Evolutionary conservation across 2,888 invertebrate genomes (phyloP).

Genomic region (Platycheirus albimanus): DNA sequence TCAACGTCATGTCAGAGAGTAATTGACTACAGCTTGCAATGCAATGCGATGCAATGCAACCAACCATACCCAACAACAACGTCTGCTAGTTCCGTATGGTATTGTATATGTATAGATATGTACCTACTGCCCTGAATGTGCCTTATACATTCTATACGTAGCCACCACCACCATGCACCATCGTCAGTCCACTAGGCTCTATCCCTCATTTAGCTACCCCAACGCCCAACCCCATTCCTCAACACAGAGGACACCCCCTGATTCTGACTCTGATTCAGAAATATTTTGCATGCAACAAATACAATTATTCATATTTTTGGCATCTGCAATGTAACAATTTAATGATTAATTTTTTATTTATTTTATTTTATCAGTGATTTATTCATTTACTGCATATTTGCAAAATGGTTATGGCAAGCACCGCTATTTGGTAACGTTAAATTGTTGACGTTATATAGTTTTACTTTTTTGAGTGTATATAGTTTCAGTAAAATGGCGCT

Average conservation of each 20-base stretch:
- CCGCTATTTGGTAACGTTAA: conserved; percentile 51
- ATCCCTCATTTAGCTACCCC: too few relatives aligned
- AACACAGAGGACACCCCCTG: neutral
- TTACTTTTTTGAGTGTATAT: neutral
- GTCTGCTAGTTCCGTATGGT: too few relatives aligned
- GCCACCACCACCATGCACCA: neutral
- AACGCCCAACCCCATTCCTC: neutral
- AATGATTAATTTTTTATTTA: conserved; percentile 72
- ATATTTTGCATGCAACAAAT: conserved; percentile 64
- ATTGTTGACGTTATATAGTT: conserved; percentile 28
- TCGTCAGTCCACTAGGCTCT: neutral
- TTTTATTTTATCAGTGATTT: conserved; percentile 71
- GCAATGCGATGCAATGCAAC: conserved; percentile 14
- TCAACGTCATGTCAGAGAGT: conserved; percentile 61
- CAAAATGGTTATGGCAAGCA: conserved; percentile 58
- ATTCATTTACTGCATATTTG: conserved; percentile 68
- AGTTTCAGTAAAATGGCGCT: neutral
- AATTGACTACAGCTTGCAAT: conserved; percentile 61
- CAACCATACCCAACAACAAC: too few relatives aligned
- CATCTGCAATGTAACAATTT: conserved; percentile 70
- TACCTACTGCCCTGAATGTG: neutral
- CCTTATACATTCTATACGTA: neutral
- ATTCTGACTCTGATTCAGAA: conserved; percentile 32
- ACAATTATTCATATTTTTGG: conserved; percentile 66
- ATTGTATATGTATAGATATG: neutral